Base-by-base conservation (phyloP, 2,888 invertebrate genomes). In the Apodemia hepburni region DNA sequence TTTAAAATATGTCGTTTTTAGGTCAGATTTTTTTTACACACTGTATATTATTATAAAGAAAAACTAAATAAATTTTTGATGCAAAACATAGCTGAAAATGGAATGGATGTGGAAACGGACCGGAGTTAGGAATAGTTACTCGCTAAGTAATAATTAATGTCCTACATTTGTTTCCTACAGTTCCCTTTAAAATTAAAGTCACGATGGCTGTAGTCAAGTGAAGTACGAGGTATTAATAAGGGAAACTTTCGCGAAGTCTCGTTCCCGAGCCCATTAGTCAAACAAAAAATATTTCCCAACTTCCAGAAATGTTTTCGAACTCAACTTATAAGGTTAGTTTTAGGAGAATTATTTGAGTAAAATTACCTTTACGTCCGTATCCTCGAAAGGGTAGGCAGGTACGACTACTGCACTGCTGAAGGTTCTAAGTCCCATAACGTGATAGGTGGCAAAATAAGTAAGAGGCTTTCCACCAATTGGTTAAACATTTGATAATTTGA, bases 261-360 rank as follows among this genome's bases (percentile, higher is more conserved):
- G 82, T 89, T 87, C 85, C 85, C 80, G 79, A 77, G 78, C 80
- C 84, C 84, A 87, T 89, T 89, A 88, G 87, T 89, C 87, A 89
- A 86, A 87, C 82, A 85, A 86, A 89, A 89, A 88, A 85, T 89
- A 87, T 87, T 81, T 80, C 77, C 80, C 76, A 87, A 86, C 82
- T 87, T 88, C 80, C 79, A 77, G 80, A 75, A 81, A 80, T 80
- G 81, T 81, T 84, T 82, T 82, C 79, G 81, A 84, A 84, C 85
- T 83, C 78, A 83, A 84, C 80, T 83, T 85, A 33, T 7, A 7
- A 8, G 9, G 29, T 29, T 29, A 29, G 29, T 5, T 29, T 29
- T 29, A 29, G 4, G 3, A 29, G 5, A 29, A 29, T 29, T 29
- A 29, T 29, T 29, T 6, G 29, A 29, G 29, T 29, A 29, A 29